phyloP scores from a whole-genome alignment of 2,797 vertebrate species.

The Ptychadena robeensis region DNA sequence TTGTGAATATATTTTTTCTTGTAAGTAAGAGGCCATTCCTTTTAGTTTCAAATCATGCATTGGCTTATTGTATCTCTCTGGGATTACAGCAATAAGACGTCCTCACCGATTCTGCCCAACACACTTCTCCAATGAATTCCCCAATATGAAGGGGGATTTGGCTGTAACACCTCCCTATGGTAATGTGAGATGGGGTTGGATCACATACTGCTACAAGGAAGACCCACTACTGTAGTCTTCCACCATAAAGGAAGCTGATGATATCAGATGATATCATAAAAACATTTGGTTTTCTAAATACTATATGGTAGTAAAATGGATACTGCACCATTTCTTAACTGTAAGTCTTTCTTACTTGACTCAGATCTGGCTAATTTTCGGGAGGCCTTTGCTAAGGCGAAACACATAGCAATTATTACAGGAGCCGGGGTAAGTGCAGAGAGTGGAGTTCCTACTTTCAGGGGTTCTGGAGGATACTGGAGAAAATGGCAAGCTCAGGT shows the following conservation, averaged over 20 bases:
- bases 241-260: not conserved
- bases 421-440: slow-evolving; percentile 92
- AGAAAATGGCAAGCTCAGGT: slow-evolving; percentile 95
- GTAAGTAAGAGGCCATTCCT: too few relatives aligned
- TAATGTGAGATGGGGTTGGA: too few relatives aligned
- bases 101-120: not conserved
- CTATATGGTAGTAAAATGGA: not conserved
- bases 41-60: not conserved
- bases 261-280: not conserved
- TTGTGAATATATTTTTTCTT: too few relatives aligned
- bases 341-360: too few relatives aligned
- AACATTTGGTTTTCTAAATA: not conserved
- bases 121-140: not conserved
- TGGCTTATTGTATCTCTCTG: not conserved
- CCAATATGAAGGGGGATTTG: not conserved
- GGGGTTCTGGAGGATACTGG: slow-evolving; percentile 90
- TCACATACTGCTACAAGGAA: too few relatives aligned
- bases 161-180: too few relatives aligned
- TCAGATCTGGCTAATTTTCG: slow-evolving; percentile 90
- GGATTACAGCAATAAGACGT: not conserved
- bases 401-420: slow-evolving; percentile 89
- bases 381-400: slow-evolving; percentile 85
- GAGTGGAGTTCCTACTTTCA: slow-evolving; percentile 91
- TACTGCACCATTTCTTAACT: not conserved
- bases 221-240: not conserved